phyloP scores from a whole-genome alignment of 2,113 vertebrate species.

The Charina bottae region DNA sequence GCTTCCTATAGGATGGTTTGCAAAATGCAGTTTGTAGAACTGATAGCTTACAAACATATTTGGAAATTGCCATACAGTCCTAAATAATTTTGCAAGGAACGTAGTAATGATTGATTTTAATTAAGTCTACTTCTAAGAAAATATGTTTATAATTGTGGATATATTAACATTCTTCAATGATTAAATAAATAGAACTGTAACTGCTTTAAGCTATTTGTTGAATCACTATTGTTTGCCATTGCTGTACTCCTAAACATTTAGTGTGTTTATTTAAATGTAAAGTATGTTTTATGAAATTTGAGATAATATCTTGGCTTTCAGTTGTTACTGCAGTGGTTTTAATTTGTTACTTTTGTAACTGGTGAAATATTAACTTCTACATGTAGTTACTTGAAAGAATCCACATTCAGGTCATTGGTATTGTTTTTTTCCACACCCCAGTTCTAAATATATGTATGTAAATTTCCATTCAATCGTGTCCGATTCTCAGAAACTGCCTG shows the following conservation, averaged over 20 bases:
- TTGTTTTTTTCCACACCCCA: neutral
- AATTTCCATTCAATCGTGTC: no score
- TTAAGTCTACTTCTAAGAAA: neutral
- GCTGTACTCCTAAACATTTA: neutral
- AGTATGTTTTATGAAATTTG: neutral
- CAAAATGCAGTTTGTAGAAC: neutral
- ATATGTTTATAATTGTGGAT: neutral
- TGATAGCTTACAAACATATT: neutral
- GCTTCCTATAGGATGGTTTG: neutral
- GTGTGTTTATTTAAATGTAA: neutral
- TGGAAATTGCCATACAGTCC: neutral
- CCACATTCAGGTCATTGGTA: neutral
- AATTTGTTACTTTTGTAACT: neutral
- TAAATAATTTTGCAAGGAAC: neutral
- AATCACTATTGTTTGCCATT: neutral
- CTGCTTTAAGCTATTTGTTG: neutral
- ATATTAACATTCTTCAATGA: neutral
- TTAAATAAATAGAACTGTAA: neutral
- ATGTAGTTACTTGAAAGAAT: conserved; percentile 12
- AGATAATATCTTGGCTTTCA: neutral
- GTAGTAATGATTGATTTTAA: neutral
- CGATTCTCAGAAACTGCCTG: no score
- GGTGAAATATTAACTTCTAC: neutral
- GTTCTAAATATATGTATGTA: neutral
- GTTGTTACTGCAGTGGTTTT: neutral